A percentile compares a stretch with the other conserved stretches of the same genome.
Evolutionary conservation across 2,113 vertebrate genomes (phyloP).

Genomic region (Egretta garzetta): DNA sequence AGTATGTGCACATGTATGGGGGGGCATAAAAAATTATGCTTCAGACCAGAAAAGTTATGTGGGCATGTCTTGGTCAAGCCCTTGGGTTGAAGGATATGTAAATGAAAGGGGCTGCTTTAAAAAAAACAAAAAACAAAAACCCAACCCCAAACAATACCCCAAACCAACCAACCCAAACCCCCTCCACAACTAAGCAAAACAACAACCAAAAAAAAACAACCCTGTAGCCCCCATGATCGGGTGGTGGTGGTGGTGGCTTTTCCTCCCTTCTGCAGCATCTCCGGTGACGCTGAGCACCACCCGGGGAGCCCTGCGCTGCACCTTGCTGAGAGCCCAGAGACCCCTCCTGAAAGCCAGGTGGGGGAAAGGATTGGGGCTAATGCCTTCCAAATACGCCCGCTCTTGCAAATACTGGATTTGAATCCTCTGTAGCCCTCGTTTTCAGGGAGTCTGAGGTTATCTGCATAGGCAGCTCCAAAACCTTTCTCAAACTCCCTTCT

Average conservation of each 20-base stretch:
- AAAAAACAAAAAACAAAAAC: background rate
- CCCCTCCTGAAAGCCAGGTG: too few species aligned
- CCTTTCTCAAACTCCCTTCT: background rate
- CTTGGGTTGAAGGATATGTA: background rate
- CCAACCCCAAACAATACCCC: background rate
- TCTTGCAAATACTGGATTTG: background rate
- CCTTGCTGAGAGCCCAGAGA: background rate
- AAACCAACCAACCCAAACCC: background rate
- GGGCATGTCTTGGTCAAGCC: background rate
- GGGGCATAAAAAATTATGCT: background rate
- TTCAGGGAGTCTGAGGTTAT: background rate
- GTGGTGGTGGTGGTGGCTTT: background rate
- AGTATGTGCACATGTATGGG: background rate
- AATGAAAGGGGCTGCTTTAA: background rate
- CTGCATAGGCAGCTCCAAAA: background rate
- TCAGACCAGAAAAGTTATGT: background rate
- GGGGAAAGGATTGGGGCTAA: background rate
- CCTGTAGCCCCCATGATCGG: background rate
- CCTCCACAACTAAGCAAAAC: background rate
- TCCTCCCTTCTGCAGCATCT: background rate
- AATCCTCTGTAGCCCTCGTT: background rate
- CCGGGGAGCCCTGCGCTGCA: background rate
- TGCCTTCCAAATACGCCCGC: accelerated
- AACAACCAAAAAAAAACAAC: background rate
- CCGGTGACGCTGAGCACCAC: background rate